These are phyloP conservation scores for Leucophenga maculata DNA, from an alignment of 2,888 invertebrate species.

Conservation along the genomic window DNA sequence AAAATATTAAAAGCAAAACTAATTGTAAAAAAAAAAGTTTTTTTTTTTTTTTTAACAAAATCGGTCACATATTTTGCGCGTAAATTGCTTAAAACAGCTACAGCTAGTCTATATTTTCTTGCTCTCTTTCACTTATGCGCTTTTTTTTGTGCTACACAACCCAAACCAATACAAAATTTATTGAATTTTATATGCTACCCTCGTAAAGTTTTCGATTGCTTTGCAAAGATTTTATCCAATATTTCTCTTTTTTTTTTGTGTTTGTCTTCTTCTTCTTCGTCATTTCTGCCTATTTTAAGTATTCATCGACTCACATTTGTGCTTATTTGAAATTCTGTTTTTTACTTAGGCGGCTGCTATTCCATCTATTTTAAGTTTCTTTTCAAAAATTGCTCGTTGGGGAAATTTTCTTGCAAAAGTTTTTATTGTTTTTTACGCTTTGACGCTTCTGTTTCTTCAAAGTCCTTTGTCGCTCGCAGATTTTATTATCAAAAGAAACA, in stretches of 20 bases:
- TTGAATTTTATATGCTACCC: background rate
- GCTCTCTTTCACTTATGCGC: too few relatives aligned
- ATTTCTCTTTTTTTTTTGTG: background rate
- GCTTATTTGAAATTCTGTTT: conserved; percentile 12
- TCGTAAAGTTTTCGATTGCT: background rate
- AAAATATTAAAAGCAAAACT: too few relatives aligned
- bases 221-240: background rate
- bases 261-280: background rate
- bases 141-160: too few relatives aligned
- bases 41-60: too few relatives aligned
- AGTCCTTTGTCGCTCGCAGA: conserved; percentile 1
- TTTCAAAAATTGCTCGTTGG: conserved; percentile 57
- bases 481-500: too few relatives aligned
- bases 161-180: too few relatives aligned
- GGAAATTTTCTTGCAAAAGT: conserved; percentile 56
- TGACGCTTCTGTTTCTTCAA: conserved; percentile 22
- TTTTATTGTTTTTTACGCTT: conserved; percentile 40
- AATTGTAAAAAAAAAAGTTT: too few relatives aligned
- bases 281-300: conserved; percentile 2
- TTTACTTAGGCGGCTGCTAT: background rate
- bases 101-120: too few relatives aligned
- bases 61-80: too few relatives aligned
- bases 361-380: conserved; percentile 3
- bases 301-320: conserved; percentile 13
- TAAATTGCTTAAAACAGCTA: too few relatives aligned